phyloP scores from a whole-genome alignment of 2,888 invertebrate genomes.

The Callinectes sapidus region DNA sequence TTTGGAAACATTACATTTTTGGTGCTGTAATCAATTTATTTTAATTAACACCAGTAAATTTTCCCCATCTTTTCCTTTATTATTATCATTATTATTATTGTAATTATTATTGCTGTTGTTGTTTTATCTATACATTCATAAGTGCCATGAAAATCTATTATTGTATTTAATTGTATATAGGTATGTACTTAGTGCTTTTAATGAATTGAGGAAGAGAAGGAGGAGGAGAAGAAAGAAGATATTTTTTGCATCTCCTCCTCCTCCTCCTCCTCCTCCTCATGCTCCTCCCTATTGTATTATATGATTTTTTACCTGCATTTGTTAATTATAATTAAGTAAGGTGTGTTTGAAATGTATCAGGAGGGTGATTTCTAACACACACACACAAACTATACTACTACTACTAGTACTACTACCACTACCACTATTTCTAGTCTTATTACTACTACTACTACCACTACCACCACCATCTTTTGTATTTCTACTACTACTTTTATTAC shows the following conservation, averaged over 20 bases:
- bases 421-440: background rate
- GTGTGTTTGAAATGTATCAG: background rate
- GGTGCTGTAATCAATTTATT: too few species aligned
- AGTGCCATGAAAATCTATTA: too few species aligned
- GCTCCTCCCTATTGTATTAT: background rate
- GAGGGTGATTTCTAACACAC: background rate
- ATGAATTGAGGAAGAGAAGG: too few species aligned
- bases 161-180: too few species aligned
- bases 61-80: too few species aligned
- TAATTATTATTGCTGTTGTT: too few species aligned
- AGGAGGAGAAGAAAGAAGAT: too few species aligned
- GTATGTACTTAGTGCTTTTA: too few species aligned
- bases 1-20: too few species aligned
- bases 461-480: background rate
- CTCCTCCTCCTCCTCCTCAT: background rate
- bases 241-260: background rate
- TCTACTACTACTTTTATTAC: background rate
- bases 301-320: background rate
- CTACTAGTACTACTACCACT: background rate
- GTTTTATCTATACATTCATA: too few species aligned
- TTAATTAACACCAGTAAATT: too few species aligned
- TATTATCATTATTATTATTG: too few species aligned
- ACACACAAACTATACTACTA: background rate
- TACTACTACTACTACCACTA: conserved; percentile 19
- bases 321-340: background rate